Percentiles rank a stretch among this genome's conserved stretches.
These are phyloP conservation scores for Acronicta aceris DNA, from an alignment of 2,888 invertebrate species.

Conservation along the genomic window DNA sequence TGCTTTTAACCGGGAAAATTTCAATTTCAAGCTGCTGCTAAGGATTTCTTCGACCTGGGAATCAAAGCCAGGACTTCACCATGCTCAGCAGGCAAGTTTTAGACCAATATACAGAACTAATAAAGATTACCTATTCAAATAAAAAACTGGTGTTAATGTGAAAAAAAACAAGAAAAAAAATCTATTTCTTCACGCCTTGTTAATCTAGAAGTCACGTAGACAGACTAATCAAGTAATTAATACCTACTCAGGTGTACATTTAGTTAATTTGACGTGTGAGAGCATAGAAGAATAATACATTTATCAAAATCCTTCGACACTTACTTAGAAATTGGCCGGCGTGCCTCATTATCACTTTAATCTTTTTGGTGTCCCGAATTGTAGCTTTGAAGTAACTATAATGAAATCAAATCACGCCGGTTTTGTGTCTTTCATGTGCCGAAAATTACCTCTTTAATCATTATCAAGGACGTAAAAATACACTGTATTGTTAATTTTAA, in stretches of 20 bases:
- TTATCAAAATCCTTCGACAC: slow-evolving; percentile 17
- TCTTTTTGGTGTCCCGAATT: slow-evolving; percentile 41
- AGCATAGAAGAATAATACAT: slow-evolving; percentile 4
- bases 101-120: not conserved
- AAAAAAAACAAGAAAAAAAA: slow-evolving; percentile 6
- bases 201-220: slow-evolving; percentile 23
- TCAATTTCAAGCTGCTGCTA: too few relatives aligned
- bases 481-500: slow-evolving; percentile 33
- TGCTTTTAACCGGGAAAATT: too few relatives aligned
- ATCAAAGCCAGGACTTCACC: too few relatives aligned
- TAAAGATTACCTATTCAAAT: not conserved
- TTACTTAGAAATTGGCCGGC: slow-evolving; percentile 34
- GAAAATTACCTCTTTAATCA: slow-evolving; percentile 36
- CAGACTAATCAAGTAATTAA: slow-evolving; percentile 35
- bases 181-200: slow-evolving; percentile 13
- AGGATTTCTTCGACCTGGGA: too few relatives aligned
- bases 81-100: too few relatives aligned
- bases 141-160: too few relatives aligned
- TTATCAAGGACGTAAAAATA: slow-evolving; percentile 12
- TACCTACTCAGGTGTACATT: slow-evolving; percentile 9
- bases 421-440: slow-evolving; percentile 19
- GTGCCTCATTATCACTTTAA: slow-evolving; percentile 55
- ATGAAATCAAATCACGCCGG: slow-evolving; percentile 42
- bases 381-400: slow-evolving; percentile 29
- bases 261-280: slow-evolving; percentile 17